Base-by-base conservation (phyloP, 2,113 vertebrate species). In the Ptilorrhoa leucosticta region DNA sequence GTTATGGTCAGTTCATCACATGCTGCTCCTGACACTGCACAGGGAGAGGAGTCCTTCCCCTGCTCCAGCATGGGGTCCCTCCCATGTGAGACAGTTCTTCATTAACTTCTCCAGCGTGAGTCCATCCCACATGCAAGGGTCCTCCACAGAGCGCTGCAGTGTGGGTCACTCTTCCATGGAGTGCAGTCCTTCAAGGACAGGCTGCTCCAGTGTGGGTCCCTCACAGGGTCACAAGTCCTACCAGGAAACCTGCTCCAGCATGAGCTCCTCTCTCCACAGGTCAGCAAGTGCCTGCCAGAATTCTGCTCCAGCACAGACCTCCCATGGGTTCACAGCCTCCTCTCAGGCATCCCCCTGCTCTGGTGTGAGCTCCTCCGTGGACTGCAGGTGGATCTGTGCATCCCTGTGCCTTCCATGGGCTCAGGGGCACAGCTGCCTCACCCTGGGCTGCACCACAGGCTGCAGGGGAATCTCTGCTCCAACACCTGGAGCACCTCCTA, bases 21-120 rank as follows among this genome's bases (percentile, higher is more conserved):
- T 39, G 27, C 28, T 60, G 73, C 56, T 48, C 27, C n/a, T 39
- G 42, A 11, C 22, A 21, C 11, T 47, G n/a, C n/a, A 3, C 35
- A 33, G 42, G 17, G 22, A 66, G 16, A 57, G 22, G n/a, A 57
- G n/a, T 56, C n/a, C 27, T 45, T 37, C 13, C 40, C 22, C 33
- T 56, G 12, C 50, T 79, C 33, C 48, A 65, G 33, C 7, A 1
- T 35, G 24, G 31, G 33, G 7, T 44, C 15, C 4, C 15, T 80
- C 61, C 39, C 21, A 6, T 4, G 8, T 27, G 39, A 80, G 21
- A 31, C 27, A 45, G 16, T 31, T 66, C 33, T 66, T n/a, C 16
- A 11, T 24, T 3, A 45, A 10, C 6, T 10, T 11, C 40, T 56
- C 15, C 61, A 66, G 3, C 2, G 0, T 31, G 21, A 35, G 14